Percentiles rank a stretch among this genome's conserved stretches.
phyloP scores from a whole-genome alignment of 2,797 vertebrate genomes.

The Eulemur mongoz region DNA sequence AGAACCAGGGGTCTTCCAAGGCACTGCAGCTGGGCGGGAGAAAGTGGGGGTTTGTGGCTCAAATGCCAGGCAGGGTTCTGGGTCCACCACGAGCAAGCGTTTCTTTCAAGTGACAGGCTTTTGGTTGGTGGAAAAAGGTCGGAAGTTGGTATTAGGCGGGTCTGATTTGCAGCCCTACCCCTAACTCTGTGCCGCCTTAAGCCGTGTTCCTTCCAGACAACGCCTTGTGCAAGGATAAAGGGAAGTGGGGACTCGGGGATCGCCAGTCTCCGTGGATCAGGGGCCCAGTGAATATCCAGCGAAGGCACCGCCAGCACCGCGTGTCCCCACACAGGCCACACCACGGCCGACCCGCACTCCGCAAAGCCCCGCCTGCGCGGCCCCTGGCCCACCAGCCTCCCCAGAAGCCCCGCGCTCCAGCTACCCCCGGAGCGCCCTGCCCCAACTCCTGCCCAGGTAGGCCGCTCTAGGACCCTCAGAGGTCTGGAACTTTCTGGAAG shows the following conservation, averaged over 20 bases:
- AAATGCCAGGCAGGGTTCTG: not conserved
- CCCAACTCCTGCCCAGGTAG: too few relatives aligned
- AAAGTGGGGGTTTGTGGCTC: not conserved
- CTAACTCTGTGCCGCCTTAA: not conserved
- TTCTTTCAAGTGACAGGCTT: not conserved
- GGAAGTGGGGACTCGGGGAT: not conserved
- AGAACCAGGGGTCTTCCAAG: not conserved
- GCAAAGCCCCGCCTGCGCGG: too few relatives aligned
- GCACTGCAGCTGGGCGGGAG: not conserved
- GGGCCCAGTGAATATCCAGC: not conserved
- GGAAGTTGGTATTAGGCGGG: not conserved
- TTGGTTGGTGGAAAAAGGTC: not conserved
- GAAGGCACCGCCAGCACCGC: not conserved
- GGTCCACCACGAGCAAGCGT: not conserved
- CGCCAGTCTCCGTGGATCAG: not conserved
- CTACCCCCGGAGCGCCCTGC: accelerated
- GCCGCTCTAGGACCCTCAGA: not conserved
- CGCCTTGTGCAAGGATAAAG: not conserved
- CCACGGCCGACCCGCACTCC: too few relatives aligned
- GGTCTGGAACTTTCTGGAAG: not conserved
- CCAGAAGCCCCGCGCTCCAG: too few relatives aligned
- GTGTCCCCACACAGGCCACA: not conserved
- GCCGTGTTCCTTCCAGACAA: not conserved
- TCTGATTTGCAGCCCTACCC: not conserved
- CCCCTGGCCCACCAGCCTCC: not conserved